A percentile compares a stretch with the other conserved stretches of the same genome.
Conservation (phyloP, 2,888 invertebrate species). For the Dicyrtomina minuta region DNA sequence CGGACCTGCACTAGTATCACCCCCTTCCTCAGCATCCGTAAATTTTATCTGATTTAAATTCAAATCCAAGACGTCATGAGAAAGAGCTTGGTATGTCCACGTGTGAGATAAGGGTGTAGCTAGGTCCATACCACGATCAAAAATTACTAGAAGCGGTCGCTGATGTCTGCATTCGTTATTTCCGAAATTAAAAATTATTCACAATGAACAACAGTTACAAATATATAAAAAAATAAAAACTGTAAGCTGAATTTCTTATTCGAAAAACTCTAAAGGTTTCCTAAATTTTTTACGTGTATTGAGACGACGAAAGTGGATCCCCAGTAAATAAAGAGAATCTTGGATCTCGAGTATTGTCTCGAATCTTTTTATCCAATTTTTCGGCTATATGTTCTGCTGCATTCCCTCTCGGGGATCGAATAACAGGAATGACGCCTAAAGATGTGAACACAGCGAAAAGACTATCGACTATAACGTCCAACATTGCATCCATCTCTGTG, state of each 20-base stretch:
- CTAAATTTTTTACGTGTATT: conserved; percentile 56
- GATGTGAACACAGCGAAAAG: conserved; percentile 98
- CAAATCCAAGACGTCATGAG: conserved; percentile 92
- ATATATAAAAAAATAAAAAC: not conserved
- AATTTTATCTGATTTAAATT: conserved; percentile 81
- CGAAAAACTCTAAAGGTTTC: conserved; percentile 6
- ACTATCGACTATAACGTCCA: conserved; percentile 93
- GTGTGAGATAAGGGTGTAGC: conserved; percentile 93
- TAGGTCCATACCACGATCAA: conserved; percentile 94
- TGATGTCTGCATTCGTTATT: conserved; percentile 76
- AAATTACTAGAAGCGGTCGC: conserved; percentile 83
- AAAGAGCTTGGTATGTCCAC: conserved; percentile 98
- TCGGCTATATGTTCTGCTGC: conserved; percentile 98
- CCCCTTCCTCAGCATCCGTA: conserved; percentile 64
- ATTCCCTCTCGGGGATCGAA: conserved; percentile 88
- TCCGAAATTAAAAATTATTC: conserved; percentile 1
- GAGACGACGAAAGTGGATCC: conserved; percentile 73
- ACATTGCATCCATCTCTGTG: conserved; percentile 89
- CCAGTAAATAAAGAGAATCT: conserved; percentile 92
- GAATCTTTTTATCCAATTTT: conserved; percentile 92
- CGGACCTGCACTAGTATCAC: conserved; percentile 65
- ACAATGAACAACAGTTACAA: not conserved
- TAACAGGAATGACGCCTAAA: conserved; percentile 86
- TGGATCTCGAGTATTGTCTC: conserved; percentile 95
- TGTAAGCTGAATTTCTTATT: not conserved